phyloP scores from a whole-genome alignment of 2,888 invertebrate species.

The Drosophila pegasa region DNA sequence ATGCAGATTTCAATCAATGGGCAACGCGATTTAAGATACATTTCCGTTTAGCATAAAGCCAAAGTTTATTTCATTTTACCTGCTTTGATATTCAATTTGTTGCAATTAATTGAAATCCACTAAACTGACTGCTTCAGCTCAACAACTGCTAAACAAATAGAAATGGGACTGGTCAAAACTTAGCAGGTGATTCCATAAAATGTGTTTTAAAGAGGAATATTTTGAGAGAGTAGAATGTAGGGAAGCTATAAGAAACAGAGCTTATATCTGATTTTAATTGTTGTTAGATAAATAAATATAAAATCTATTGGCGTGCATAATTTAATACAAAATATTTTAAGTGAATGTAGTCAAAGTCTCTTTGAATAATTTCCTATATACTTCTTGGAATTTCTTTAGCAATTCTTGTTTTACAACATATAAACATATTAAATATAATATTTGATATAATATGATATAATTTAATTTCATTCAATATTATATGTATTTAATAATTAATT shows the following conservation, averaged over 20 bases:
- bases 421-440: no score
- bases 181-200: background rate
- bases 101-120: conserved; percentile 61
- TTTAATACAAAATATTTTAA: no score
- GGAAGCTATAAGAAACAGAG: background rate
- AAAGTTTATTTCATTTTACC: conserved; percentile 37
- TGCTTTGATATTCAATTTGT: conserved; percentile 59
- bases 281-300: no score
- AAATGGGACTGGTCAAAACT: background rate
- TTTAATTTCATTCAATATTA: no score
- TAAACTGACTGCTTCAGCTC: conserved; percentile 13
- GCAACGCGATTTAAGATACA: conserved; percentile 59
- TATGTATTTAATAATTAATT: no score
- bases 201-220: background rate
- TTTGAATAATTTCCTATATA: no score
- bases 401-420: no score
- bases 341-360: no score
- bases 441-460: background rate
- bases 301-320: no score
- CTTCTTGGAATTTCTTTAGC: no score
- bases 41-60: conserved; percentile 66
- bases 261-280: no score
- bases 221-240: background rate
- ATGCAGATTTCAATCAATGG: conserved; percentile 74
- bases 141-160: conserved; percentile 1